Evolutionary conservation across 2,113 vertebrate genomes (phyloP).

Genomic region (Tachycineta bicolor): DNA sequence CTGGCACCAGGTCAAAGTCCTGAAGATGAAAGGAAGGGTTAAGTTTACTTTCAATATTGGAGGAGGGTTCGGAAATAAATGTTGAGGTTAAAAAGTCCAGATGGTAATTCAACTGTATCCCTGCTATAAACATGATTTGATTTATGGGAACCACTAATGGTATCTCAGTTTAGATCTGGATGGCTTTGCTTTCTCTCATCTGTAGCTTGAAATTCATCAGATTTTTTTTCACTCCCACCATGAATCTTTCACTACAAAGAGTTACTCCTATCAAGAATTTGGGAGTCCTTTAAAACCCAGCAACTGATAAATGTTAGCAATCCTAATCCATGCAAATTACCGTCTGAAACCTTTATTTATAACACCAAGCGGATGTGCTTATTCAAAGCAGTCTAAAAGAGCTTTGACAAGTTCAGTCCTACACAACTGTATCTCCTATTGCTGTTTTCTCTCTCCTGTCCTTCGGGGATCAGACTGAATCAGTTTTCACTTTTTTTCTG

Average conservation of each 20-base stretch:
- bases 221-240: slow-evolving; percentile 78
- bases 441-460: slow-evolving; percentile 65
- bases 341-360: slow-evolving; percentile 79
- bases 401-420: slow-evolving; percentile 70
- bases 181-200: slow-evolving; percentile 82
- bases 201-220: slow-evolving; percentile 83
- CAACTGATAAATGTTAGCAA: slow-evolving; percentile 82
- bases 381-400: slow-evolving; percentile 74
- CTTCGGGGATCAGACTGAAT: slow-evolving; percentile 76
- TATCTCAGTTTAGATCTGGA: slow-evolving; percentile 84
- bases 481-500: slow-evolving; percentile 76
- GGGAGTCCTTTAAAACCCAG: slow-evolving; percentile 80
- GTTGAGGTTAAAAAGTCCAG: slow-evolving; percentile 88
- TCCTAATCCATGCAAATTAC: slow-evolving; percentile 84
- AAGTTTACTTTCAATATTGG: slow-evolving; percentile 79
- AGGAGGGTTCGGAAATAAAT: slow-evolving; percentile 82
- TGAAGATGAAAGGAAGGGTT: slow-evolving; percentile 82
- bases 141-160: slow-evolving; percentile 86
- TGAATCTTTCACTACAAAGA: slow-evolving; percentile 89
- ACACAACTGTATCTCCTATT: slow-evolving; percentile 70
- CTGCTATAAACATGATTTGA: slow-evolving; percentile 84
- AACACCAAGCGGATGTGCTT: slow-evolving; percentile 69
- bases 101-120: slow-evolving; percentile 87
- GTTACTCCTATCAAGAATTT: slow-evolving; percentile 79
- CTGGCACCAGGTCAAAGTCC: slow-evolving; percentile 60